A percentile compares a stretch with the other conserved stretches of the same genome.
Conservation (phyloP, 1,140 invertebrate genomes). For the Polypedilum pembai region DNA sequence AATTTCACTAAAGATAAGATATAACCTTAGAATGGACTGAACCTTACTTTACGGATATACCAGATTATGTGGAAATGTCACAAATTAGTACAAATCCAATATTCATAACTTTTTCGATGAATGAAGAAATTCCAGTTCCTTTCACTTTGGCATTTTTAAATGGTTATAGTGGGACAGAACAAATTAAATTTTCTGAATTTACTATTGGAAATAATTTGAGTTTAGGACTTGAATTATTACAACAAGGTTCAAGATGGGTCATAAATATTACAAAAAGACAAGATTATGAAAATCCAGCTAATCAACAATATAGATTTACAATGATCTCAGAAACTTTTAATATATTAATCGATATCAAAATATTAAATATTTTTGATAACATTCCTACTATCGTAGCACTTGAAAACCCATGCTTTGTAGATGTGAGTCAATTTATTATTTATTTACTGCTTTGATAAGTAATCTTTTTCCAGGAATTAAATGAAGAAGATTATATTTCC, state of each 20-base stretch:
- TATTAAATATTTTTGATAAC: slow-evolving; percentile 48
- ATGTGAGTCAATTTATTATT: slow-evolving; percentile 37
- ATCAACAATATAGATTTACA: slow-evolving; percentile 39
- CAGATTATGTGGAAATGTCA: not conserved
- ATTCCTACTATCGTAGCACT: slow-evolving; percentile 45
- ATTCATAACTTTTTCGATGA: not conserved
- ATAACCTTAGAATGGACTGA: not conserved
- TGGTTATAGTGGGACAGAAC: not conserved
- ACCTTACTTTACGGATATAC: not conserved
- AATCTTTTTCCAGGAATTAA: slow-evolving; percentile 30
- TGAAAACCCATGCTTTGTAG: slow-evolving; percentile 40
- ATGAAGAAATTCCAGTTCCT: not conserved
- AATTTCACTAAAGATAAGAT: too few species aligned
- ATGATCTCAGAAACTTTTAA: slow-evolving; percentile 38
- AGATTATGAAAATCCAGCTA: slow-evolving; percentile 45
- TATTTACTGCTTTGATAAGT: slow-evolving; percentile 31
- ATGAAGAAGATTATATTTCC: not conserved
- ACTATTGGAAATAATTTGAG: not conserved
- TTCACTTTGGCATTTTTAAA: not conserved
- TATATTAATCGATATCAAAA: slow-evolving; percentile 37
- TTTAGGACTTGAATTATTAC: not conserved
- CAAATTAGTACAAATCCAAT: not conserved
- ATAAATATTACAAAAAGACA: slow-evolving; percentile 41
- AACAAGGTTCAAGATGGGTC: slow-evolving; percentile 27
- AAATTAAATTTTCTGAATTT: not conserved